phyloP scores from a whole-genome alignment of 23 tunicate species.

The Ascidia mentula region DNA sequence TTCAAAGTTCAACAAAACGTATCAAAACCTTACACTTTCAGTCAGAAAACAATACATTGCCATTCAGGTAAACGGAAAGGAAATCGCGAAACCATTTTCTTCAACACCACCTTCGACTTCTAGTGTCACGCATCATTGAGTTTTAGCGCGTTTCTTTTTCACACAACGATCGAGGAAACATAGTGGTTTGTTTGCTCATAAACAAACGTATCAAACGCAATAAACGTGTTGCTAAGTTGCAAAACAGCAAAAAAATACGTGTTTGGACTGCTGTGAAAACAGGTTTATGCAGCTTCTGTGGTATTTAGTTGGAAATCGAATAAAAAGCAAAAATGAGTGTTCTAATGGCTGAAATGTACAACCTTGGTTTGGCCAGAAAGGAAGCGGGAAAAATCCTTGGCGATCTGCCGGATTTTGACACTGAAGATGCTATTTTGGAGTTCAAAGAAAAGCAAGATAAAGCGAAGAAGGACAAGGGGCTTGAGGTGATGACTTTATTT shows the following conservation, averaged over 20 bases:
- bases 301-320: too few relatives aligned
- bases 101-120: not conserved
- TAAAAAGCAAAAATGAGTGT: slow-evolving; percentile 30
- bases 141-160: not conserved
- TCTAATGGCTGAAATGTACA: slow-evolving; percentile 61
- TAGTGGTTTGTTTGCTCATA: not conserved
- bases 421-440: not conserved
- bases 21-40: too few relatives aligned
- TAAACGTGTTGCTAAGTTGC: not conserved
- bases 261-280: not conserved
- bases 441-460: not conserved
- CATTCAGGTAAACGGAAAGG: too few relatives aligned
- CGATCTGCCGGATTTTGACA: not conserved
- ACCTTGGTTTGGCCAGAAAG: slow-evolving; percentile 16
- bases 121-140: not conserved
- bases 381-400: not conserved
- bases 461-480: not conserved
- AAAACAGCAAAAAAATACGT: not conserved
- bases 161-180: not conserved
- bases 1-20: too few relatives aligned
- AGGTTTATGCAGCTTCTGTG: not conserved
- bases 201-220: not conserved
- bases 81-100: not conserved
- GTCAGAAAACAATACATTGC: too few relatives aligned
- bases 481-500: not conserved